A percentile compares a stretch with the other conserved stretches of the same genome.
Evolutionary conservation across 2,888 invertebrate species (phyloP).

Genomic region (Idaea biselata): DNA sequence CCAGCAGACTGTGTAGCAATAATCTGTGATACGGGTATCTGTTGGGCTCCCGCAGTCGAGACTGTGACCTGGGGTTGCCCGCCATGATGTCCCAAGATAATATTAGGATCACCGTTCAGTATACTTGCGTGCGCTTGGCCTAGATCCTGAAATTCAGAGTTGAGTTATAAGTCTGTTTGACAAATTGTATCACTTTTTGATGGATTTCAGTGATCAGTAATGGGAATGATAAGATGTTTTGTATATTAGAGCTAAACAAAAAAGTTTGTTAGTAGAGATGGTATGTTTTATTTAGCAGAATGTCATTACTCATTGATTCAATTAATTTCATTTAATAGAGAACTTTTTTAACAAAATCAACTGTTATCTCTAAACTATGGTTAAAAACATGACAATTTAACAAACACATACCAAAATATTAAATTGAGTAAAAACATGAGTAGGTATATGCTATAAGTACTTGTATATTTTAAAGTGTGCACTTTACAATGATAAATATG

Average conservation of each 20-base stretch:
- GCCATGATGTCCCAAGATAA: conserved; percentile 80
- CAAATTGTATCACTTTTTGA: background rate
- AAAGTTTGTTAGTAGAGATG: too few species aligned
- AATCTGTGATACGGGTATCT: conserved; percentile 73
- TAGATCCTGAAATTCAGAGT: conserved; percentile 60
- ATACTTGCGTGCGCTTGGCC: conserved; percentile 71
- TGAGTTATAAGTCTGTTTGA: background rate
- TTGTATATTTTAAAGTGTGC: background rate
- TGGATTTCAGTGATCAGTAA: too few species aligned
- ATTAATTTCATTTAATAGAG: background rate
- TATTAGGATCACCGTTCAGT: conserved; percentile 74
- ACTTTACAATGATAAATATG: background rate
- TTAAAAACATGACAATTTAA: background rate
- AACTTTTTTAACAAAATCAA: background rate
- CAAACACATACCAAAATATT: background rate
- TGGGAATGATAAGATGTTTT: too few species aligned
- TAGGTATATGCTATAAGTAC: background rate
- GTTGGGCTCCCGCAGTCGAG: conserved; percentile 62
- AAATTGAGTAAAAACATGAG: background rate
- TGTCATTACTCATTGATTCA: background rate
- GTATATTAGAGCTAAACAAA: too few species aligned
- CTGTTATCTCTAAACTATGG: background rate
- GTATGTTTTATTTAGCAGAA: background rate
- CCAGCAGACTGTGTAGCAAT: conserved; percentile 71
- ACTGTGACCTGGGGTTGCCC: conserved; percentile 70